Percentiles rank a stretch among this genome's conserved stretches.
Evolutionary conservation across 2,113 vertebrate species (phyloP).

Genomic region (Syrmaticus mikado): DNA sequence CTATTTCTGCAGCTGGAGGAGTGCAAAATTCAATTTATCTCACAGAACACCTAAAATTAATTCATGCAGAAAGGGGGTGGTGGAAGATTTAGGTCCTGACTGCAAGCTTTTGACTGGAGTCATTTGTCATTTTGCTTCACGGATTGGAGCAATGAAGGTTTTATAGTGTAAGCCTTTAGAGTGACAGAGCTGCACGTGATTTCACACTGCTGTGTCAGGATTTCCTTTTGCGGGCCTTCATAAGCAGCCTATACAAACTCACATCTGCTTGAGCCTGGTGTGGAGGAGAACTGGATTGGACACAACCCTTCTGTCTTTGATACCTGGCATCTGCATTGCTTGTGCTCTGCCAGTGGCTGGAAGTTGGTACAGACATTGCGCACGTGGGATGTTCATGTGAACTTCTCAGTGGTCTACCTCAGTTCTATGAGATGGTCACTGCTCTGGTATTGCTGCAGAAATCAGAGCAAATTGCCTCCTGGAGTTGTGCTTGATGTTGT

Average conservation of each 20-base stretch:
- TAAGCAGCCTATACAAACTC: not conserved
- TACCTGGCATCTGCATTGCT: accelerated
- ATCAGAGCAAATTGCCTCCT: not conserved
- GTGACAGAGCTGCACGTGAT: conserved; percentile 41
- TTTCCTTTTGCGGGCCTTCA: not conserved
- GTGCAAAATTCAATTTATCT: conserved; percentile 66
- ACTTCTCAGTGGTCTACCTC: not conserved
- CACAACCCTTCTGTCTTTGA: not conserved
- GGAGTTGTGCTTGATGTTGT: not conserved
- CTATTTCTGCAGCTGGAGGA: conserved; percentile 58
- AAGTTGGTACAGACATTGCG: accelerated
- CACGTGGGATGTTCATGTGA: not conserved
- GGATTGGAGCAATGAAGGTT: conserved; percentile 55
- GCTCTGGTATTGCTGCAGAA: not conserved
- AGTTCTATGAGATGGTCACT: not conserved
- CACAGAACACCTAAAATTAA: conserved; percentile 64
- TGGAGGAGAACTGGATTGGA: not conserved
- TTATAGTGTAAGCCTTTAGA: conserved; percentile 44
- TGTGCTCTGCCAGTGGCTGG: not conserved
- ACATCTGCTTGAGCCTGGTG: not conserved
- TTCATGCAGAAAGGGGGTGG: conserved; percentile 27
- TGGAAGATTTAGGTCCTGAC: conserved; percentile 66
- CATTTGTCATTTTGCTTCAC: conserved; percentile 60
- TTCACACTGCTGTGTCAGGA: not conserved
- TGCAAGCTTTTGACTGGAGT: conserved; percentile 64